These are phyloP conservation scores for Ctenosaura bakeri DNA, from an alignment of 2,797 vertebrate species.

Conservation along the genomic window DNA sequence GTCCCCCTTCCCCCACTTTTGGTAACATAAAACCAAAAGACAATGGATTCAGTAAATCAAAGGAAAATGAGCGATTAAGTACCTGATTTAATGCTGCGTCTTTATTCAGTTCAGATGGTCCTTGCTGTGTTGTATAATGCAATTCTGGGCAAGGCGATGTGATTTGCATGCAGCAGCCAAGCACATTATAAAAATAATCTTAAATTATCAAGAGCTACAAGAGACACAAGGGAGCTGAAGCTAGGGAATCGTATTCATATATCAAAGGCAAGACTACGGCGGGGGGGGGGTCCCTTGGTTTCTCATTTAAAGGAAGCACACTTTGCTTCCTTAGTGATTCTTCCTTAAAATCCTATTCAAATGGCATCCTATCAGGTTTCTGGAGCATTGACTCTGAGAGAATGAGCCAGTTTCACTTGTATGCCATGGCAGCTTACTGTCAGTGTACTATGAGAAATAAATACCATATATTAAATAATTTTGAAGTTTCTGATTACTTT, in stretches of 20 bases:
- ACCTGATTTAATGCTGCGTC: constrained; percentile 58
- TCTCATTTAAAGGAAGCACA: constrained; percentile 53
- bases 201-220: constrained; percentile 69
- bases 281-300: constrained; percentile 48
- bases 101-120: constrained; percentile 65
- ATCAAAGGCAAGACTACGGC: constrained; percentile 69
- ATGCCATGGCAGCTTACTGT: background rate
- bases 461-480: background rate
- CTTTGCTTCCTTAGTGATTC: constrained; percentile 55
- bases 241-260: constrained; percentile 52
- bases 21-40: constrained; percentile 73
- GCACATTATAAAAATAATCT: constrained; percentile 70
- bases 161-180: constrained; percentile 69
- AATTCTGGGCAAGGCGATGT: constrained; percentile 44
- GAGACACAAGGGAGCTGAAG: constrained; percentile 48
- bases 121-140: constrained; percentile 56
- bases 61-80: constrained; percentile 76
- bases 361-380: constrained; percentile 41
- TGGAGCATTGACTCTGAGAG: constrained; percentile 9
- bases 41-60: constrained; percentile 80
- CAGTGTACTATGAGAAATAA: background rate
- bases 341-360: constrained; percentile 44
- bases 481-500: background rate
- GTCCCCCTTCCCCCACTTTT: constrained; percentile 37
- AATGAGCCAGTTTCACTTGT: background rate